Evolutionary conservation across 2,113 vertebrate genomes (phyloP), one percentile per base, ranked within the genome.

Genomic region (Xenus cinereus): DNA sequence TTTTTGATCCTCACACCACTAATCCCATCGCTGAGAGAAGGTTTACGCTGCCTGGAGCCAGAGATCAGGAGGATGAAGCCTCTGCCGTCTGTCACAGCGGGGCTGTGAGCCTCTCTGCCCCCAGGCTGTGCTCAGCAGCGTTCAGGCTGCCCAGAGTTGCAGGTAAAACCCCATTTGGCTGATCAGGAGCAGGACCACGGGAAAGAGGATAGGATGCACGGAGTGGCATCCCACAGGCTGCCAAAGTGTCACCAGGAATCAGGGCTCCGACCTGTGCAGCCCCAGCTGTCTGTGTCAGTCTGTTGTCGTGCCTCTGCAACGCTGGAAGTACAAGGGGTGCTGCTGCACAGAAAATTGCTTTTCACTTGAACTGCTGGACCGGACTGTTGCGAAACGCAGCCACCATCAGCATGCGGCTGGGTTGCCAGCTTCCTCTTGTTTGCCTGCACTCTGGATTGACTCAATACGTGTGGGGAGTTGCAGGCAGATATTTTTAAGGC

Each of bases 401-500:
- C 76, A 14, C 39, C 4, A 7, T 10, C 74, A 68, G 83, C 45
- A 15, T 16, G 39, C 1, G 7, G 15, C 20, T 0, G 0, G 51
- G 37, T 32, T 37, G 22, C 22, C 84, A 73, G 26, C 35, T 81
- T 43, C 63, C 35, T 33, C 20, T 37, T 21, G 4, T 33, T 63
- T 8, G 3, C 11, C 57, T 50, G 37, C 1, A 0, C 26, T 43
- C 48, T 8, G 17, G 18, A 37, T 37, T 4, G 11, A 9, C 51
- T 62, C 4, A 0, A 12, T 12, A 13, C 2, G 1, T 14, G 4
- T 0, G 0, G 3, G 24, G 12, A 26, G 6, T 72, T 6, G 1
- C 22, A 54, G 57, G 17, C 11, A 64, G 51, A 9, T 46, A 5
- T 48, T 60, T 73, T 53, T 64, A 57, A 69, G 14, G n/a, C 21